A percentile compares a stretch with the other conserved stretches of the same genome.
Evolutionary conservation across 2,797 vertebrate species (phyloP).

Genomic region (Strix occidentalis): DNA sequence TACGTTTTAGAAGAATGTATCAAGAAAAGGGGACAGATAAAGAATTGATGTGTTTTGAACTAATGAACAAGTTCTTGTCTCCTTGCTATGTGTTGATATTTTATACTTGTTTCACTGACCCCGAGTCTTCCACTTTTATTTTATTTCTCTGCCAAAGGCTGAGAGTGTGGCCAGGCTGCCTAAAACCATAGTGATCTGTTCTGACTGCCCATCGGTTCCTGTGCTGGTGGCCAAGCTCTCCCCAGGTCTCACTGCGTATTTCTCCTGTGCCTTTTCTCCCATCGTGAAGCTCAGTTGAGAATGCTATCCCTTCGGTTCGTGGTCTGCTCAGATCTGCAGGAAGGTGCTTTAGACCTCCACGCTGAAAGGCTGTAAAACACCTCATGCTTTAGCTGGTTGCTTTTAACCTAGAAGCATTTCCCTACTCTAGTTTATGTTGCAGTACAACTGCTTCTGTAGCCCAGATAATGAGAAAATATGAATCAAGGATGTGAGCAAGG

Average conservation of each 20-base stretch:
- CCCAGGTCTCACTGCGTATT: fast-evolving
- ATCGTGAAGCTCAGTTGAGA: background rate
- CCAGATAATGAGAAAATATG: background rate
- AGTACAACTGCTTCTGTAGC: background rate
- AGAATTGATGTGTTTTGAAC: background rate
- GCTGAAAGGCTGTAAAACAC: background rate
- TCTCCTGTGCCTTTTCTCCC: background rate
- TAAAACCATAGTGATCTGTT: background rate
- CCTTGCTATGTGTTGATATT: background rate
- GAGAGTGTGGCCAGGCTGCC: background rate
- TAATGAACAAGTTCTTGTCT: background rate
- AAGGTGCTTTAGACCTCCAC: background rate
- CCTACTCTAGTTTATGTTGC: background rate
- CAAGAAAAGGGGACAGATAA: background rate
- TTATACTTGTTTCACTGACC: background rate
- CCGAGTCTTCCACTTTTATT: background rate
- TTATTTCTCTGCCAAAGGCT: background rate
- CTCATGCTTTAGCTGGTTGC: background rate
- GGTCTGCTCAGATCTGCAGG: background rate
- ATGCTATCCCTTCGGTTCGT: background rate
- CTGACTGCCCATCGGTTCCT: background rate
- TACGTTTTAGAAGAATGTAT: background rate
- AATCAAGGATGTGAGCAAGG: background rate
- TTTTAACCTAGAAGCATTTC: background rate
- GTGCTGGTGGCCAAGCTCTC: background rate